Evolutionary conservation across 2,113 vertebrate species (phyloP), one percentile per base, ranked within the genome.

Genomic region (Rafetus swinhoei): DNA sequence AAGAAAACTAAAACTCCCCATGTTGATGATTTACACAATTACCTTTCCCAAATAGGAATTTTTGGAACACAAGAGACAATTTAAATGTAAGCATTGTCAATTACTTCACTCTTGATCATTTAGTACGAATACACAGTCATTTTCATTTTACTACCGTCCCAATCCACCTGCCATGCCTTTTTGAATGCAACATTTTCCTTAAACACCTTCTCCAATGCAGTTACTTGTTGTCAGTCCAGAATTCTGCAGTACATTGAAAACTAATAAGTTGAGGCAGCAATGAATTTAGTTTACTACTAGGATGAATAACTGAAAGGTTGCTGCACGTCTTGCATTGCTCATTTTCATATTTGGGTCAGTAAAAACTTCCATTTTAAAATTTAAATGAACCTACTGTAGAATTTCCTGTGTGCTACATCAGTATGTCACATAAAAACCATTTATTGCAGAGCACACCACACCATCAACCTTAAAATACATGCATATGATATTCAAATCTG

Each of bases 61-160:
- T 77, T 24, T 89, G 87, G 81, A 92, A 82, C 84, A 80, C 62
- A 87, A 92, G 91, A 93, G 90, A 45, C 60, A 62, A 85, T 89
- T 89, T 52, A 82, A 88, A 60, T 82, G 50, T 95, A 80, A 83
- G 72, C 82, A 35, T 87, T 85, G 81, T 12, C 6, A 77, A 54
- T 2, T 3, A 74, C 1, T 3, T 89, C 59, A 0, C 60, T 91
- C 39, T 2, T 59, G 60, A 39, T 74, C 24, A 72, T 1, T 81
- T 84, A 57, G 29, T 22, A 2, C 0, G 0, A 91, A 1, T 35
- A 90, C 59, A n/a, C 69, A 21, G 1, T 29, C 3, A 82, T 59
- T 59, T 22, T 25, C 24, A 25, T 59, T 25, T n/a, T 45, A 19
- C n/a, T 62, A 9, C 88, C 74, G 76, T 53, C 54, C 29, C 9